These are phyloP conservation scores for Celastrina argiolus DNA, from an alignment of 2,888 invertebrate species.

Conservation along the genomic window DNA sequence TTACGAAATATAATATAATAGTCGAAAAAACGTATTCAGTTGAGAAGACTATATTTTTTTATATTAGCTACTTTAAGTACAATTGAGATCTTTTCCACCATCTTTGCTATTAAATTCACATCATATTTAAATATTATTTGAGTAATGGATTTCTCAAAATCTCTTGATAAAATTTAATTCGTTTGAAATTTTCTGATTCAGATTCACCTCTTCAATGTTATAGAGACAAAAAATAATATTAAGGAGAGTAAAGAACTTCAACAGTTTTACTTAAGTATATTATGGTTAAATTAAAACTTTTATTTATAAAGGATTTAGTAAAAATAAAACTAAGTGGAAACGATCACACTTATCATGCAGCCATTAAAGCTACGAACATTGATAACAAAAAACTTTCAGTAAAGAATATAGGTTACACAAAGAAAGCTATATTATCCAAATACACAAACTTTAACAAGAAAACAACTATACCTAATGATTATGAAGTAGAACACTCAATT, in stretches of 20 bases:
- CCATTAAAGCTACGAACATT: conserved; percentile 34
- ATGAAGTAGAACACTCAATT: not conserved
- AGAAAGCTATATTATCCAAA: conserved; percentile 15
- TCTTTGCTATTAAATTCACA: not conserved
- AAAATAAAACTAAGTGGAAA: conserved; percentile 27
- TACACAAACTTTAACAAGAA: conserved; percentile 9
- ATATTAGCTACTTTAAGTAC: not conserved
- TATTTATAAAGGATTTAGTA: not conserved
- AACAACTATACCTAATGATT: conserved; percentile 18
- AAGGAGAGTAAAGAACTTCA: not conserved
- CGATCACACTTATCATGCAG: conserved; percentile 33
- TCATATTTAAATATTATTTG: not conserved
- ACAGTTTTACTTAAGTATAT: not conserved
- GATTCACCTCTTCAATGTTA: not conserved
- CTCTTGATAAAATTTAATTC: too few relatives aligned
- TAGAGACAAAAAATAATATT: not conserved
- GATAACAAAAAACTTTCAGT: conserved; percentile 50
- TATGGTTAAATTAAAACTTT: not conserved
- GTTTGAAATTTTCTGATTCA: not conserved
- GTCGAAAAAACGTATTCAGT: not conserved
- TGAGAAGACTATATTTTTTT: not conserved
- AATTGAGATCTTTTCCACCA: conserved; percentile 18
- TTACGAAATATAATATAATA: not conserved
- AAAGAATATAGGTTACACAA: conserved; percentile 26
- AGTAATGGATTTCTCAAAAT: not conserved